Base-by-base conservation (phyloP, 2,888 invertebrate species). In the Clistopyga incitator region DNA sequence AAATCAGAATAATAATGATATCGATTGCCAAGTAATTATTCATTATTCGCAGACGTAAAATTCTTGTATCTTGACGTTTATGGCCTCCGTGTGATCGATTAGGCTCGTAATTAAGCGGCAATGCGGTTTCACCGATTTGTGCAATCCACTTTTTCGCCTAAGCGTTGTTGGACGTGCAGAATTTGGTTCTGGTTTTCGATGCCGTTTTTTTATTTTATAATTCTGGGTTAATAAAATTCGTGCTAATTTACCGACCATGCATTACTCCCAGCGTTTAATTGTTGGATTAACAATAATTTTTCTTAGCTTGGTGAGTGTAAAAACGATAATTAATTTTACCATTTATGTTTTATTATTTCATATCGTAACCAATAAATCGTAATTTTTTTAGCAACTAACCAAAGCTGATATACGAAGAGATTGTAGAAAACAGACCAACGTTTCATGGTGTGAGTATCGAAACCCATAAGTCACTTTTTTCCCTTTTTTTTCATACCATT, bases 361-460 rank as follows among this genome's bases (percentile, higher is more conserved):
- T 23, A 25, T 18, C 10, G 4, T 11, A 68, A 13, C 47, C 70
- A 20, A 34, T 18, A 54, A 1, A 52, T 54, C 54, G 70, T 10
- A n/a, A 15, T 64, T 75, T 25, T 29, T 82, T 3, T 67, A 90
- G 90, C 78, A 81, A 20, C 70, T 54, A 15, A 76, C 56, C 15
- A 68, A 76, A 11, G 90, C 90, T 3, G 89, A 91, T 78, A 88
- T 90, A 70, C 88, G 88, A 68, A 88, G 85, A 84, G 89, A 92
- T 13, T 92, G 92, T 67, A 88, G 92, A 18, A 88, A 75, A 45
- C 86, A 90, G 81, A 87, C 88, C 0, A 86, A 87, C 23, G 90
- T 91, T 81, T 89, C 91, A 23, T 91, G 90, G 89, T 87, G 92
- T 91, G 84, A 88, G 86, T 87, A 61, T 67, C 18, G n/a, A 67